Percentiles rank a stretch among this genome's conserved stretches.
Conservation (phyloP, 2,797 vertebrate species). For the Gorsachius magnificus region DNA sequence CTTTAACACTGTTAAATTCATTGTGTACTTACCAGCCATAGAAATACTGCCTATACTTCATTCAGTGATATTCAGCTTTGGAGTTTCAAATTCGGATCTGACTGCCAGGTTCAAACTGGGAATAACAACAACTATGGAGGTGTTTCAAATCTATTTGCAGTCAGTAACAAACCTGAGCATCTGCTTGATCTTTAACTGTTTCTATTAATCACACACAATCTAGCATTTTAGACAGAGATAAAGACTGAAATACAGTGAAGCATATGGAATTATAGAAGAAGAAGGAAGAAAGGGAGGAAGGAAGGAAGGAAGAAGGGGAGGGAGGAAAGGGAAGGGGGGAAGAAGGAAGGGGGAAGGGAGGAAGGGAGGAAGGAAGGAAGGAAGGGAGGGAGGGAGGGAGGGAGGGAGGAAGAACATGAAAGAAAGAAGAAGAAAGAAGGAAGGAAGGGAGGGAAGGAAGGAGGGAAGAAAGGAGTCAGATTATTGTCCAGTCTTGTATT, state of each 20-base stretch:
- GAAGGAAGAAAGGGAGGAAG: not conserved
- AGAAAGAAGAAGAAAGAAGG: too few relatives aligned
- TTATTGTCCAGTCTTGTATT: not conserved
- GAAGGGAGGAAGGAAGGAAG: too few relatives aligned
- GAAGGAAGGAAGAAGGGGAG: not conserved
- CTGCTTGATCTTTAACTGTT: not conserved
- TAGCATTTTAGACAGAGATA: not conserved
- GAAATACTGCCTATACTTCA: not conserved
- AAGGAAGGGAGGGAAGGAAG: too few relatives aligned
- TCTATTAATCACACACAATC: not conserved
- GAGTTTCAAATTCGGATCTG: not conserved
- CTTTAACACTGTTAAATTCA: not conserved
- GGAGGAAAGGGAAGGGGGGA: too few relatives aligned
- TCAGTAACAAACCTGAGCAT: not conserved
- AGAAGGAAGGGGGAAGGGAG: too few relatives aligned
- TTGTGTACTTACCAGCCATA: not conserved
- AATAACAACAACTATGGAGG: not conserved
- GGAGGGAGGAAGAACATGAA: rapidly evolving
- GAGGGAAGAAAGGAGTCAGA: too few relatives aligned
- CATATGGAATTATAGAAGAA: not conserved
- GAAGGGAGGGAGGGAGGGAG: too few relatives aligned
- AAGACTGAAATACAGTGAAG: not conserved
- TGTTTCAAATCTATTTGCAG: not conserved
- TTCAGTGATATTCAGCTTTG: not conserved
- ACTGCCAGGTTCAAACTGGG: not conserved